Percentiles rank a stretch among this genome's conserved stretches.
Conservation (phyloP, 2,797 vertebrate species). For the Astyanax mexicanus region DNA sequence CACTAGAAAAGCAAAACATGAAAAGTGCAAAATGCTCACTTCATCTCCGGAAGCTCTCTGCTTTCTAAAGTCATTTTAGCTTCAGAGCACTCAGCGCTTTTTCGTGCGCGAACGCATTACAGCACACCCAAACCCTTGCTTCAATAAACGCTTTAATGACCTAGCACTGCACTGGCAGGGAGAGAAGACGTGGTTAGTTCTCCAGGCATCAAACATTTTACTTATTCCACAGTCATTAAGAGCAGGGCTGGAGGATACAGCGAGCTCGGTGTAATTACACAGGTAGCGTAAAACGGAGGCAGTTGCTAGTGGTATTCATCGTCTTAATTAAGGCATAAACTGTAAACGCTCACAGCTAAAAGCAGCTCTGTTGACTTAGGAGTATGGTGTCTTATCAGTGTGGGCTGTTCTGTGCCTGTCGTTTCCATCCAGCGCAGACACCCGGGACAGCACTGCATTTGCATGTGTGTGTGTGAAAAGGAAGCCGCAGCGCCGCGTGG, state of each 20-base stretch:
- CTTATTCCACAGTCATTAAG: constrained; percentile 61
- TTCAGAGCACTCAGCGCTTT: constrained; percentile 39
- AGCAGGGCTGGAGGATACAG: constrained; percentile 59
- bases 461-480: constrained; percentile 36
- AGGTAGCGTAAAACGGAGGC: constrained; percentile 55
- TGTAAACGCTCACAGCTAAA: constrained; percentile 54
- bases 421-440: not conserved
- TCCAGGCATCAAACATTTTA: constrained; percentile 59
- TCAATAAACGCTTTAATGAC: constrained; percentile 55
- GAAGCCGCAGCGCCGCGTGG: constrained; percentile 33
- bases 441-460: constrained; percentile 22
- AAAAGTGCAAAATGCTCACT: no score
- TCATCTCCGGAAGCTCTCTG: constrained; percentile 22
- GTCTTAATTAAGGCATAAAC: constrained; percentile 64
- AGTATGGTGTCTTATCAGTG: constrained; percentile 26
- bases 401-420: not conserved
- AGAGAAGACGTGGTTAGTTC: constrained; percentile 57
- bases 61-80: constrained; percentile 30
- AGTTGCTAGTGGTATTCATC: constrained; percentile 56
- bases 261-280: constrained; percentile 63
- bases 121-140: constrained; percentile 26
- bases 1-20: no score
- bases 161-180: constrained; percentile 53
- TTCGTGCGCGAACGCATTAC: constrained; percentile 38
- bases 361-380: constrained; percentile 47